Conservation (phyloP, 1,140 invertebrate species). For the Idris sp. region DNA sequence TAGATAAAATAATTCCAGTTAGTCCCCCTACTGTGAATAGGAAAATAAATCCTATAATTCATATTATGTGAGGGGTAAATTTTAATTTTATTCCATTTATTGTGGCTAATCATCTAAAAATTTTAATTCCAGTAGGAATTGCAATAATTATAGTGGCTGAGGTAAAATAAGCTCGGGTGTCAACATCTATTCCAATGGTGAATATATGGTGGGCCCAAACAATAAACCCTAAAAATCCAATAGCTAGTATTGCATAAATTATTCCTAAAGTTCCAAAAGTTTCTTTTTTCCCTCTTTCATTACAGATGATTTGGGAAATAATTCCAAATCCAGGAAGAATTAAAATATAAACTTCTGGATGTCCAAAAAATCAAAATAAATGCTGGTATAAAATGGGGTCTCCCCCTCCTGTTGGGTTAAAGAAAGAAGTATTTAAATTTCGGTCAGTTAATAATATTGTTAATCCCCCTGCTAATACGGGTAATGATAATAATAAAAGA, state of each 20-base stretch:
- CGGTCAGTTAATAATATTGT: slow-evolving; percentile 85
- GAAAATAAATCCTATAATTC: slow-evolving; percentile 85
- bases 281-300: slow-evolving; percentile 81
- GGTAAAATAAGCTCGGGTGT: slow-evolving; percentile 86
- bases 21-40: slow-evolving; percentile 83
- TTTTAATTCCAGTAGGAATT: slow-evolving; percentile 82
- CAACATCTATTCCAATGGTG: slow-evolving; percentile 85
- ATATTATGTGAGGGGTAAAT: slow-evolving; percentile 80
- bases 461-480: slow-evolving; percentile 85
- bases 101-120: slow-evolving; percentile 83
- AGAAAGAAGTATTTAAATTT: slow-evolving; percentile 85
- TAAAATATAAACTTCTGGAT: slow-evolving; percentile 87
- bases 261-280: slow-evolving; percentile 81
- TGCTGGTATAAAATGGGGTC: slow-evolving; percentile 87
- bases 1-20: slow-evolving; percentile 83
- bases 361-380: slow-evolving; percentile 89
- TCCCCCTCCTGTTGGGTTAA: slow-evolving; percentile 83
- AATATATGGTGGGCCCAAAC: slow-evolving; percentile 86
- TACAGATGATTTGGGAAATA: slow-evolving; percentile 82
- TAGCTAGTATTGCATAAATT: slow-evolving; percentile 82
- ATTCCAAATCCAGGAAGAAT: slow-evolving; percentile 83
- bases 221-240: slow-evolving; percentile 84
- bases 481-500: slow-evolving; percentile 82
- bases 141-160: slow-evolving; percentile 86
- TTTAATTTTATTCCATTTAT: slow-evolving; percentile 79